These are phyloP conservation scores for Oligia latruncula DNA, from an alignment of 2,888 invertebrate genomes.

Conservation along the genomic window DNA sequence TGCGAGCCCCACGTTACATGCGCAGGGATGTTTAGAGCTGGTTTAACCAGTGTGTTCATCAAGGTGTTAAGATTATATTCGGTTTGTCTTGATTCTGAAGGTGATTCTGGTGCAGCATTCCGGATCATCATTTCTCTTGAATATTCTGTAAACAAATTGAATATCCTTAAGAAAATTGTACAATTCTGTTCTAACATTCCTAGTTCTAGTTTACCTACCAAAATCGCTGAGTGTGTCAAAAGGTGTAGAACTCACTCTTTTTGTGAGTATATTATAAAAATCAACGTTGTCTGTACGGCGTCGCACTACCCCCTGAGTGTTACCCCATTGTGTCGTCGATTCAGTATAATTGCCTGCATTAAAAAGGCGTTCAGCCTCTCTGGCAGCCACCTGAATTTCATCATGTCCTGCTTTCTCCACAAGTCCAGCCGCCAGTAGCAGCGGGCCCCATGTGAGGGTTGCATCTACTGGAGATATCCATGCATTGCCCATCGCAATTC, in stretches of 20 bases:
- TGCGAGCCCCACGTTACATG: constrained; percentile 92
- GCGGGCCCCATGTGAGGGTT: constrained; percentile 95
- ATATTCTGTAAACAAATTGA: constrained; percentile 73
- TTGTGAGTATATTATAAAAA: constrained; percentile 95
- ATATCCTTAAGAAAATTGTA: background rate
- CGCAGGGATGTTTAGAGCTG: constrained; percentile 91
- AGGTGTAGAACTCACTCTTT: constrained; percentile 72
- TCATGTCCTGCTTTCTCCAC: constrained; percentile 92
- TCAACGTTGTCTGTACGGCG: constrained; percentile 92
- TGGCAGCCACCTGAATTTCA: constrained; percentile 90
- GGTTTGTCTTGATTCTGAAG: constrained; percentile 64
- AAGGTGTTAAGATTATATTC: constrained; percentile 83
- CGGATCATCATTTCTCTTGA: constrained; percentile 80
- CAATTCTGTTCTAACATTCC: background rate
- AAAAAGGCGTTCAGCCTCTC: constrained; percentile 89
- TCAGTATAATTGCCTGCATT: constrained; percentile 89
- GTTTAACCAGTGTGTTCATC: constrained; percentile 93
- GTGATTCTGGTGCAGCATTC: constrained; percentile 70
- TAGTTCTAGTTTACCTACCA: constrained; percentile 65
- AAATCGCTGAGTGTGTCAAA: constrained; percentile 71
- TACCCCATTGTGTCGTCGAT: constrained; percentile 92
- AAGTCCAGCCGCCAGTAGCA: constrained; percentile 93
- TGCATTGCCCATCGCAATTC: constrained; percentile 96
- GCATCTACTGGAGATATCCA: constrained; percentile 97
- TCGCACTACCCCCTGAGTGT: constrained; percentile 92